A percentile compares a stretch with the other conserved stretches of the same genome.
These are phyloP conservation scores for Nesidiocoris tenuis DNA, from an alignment of 2,888 invertebrate genomes.

Conservation along the genomic window DNA sequence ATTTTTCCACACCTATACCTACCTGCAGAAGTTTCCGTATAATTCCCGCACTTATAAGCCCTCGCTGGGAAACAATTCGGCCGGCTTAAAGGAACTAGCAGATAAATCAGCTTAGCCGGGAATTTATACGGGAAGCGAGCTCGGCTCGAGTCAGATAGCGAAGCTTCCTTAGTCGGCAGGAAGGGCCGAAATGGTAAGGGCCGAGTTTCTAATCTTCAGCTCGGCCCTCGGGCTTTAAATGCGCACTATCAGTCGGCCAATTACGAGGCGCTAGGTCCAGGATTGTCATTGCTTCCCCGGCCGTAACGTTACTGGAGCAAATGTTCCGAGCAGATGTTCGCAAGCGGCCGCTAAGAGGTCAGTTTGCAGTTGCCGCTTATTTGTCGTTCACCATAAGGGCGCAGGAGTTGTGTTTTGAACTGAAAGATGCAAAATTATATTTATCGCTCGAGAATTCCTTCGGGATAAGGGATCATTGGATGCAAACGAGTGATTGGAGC, in stretches of 20 bases:
- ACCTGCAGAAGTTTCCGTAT: no score
- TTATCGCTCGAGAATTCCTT: no score
- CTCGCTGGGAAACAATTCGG: slow-evolving; percentile 37
- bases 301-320: neutral
- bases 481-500: no score
- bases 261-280: neutral
- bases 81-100: slow-evolving; percentile 43
- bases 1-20: no score
- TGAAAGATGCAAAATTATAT: no score
- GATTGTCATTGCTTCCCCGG: neutral
- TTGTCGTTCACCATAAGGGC: no score
- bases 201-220: neutral
- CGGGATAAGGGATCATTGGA: no score
- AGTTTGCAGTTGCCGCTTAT: neutral
- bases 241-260: neutral
- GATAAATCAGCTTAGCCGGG: slow-evolving; percentile 42
- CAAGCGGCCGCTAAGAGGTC: neutral
- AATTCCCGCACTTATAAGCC: no score
- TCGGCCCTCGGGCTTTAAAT: neutral
- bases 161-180: slow-evolving; percentile 6
- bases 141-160: slow-evolving; percentile 23
- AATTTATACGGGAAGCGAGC: slow-evolving; percentile 28
- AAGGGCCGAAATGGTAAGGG: neutral
- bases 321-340: neutral
- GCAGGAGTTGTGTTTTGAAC: no score